Conservation (phyloP, 2,797 vertebrate genomes). For the Telmatherina bonti region DNA sequence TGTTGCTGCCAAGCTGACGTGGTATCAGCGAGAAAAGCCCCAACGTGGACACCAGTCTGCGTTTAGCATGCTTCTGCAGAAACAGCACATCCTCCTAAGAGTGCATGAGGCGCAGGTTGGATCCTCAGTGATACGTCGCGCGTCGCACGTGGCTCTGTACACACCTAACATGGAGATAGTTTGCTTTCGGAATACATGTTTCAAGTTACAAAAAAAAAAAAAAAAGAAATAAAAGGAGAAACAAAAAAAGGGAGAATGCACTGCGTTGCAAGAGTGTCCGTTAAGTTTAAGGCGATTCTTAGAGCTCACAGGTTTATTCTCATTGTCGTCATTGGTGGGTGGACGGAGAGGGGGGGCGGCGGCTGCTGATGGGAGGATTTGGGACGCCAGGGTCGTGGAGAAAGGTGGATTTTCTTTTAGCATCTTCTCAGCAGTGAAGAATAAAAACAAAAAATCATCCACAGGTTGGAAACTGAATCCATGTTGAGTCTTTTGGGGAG, state of each 20-base stretch:
- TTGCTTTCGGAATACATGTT: constrained; percentile 96
- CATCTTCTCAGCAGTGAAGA: constrained; percentile 59
- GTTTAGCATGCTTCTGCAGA: constrained; percentile 32
- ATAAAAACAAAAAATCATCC: constrained; percentile 56
- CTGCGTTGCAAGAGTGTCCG: constrained; percentile 95
- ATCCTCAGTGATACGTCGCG: constrained; percentile 89
- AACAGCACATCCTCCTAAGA: constrained; percentile 49
- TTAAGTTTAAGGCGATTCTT: constrained; percentile 99
- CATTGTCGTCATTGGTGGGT: constrained; percentile 73
- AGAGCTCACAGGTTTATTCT: constrained; percentile 93
- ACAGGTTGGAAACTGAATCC: constrained; percentile 60
- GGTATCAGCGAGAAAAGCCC: constrained; percentile 31
- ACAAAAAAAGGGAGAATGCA: constrained; percentile 84
- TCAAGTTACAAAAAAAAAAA: constrained; percentile 86
- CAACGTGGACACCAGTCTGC: constrained; percentile 34
- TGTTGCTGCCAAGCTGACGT: constrained; percentile 45
- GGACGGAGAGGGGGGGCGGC: constrained; percentile 49
- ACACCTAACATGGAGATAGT: constrained; percentile 93
- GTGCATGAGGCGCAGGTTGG: constrained; percentile 86
- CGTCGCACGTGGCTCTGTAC: constrained; percentile 95
- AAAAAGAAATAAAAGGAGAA: constrained; percentile 68
- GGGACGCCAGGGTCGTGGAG: constrained; percentile 26
- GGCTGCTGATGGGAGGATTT: constrained; percentile 47
- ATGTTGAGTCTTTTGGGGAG: constrained; percentile 46
- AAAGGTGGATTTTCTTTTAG: constrained; percentile 38